These are phyloP conservation scores for Parasteatoda lunata DNA, from an alignment of 2,888 invertebrate species.

Conservation along the genomic window DNA sequence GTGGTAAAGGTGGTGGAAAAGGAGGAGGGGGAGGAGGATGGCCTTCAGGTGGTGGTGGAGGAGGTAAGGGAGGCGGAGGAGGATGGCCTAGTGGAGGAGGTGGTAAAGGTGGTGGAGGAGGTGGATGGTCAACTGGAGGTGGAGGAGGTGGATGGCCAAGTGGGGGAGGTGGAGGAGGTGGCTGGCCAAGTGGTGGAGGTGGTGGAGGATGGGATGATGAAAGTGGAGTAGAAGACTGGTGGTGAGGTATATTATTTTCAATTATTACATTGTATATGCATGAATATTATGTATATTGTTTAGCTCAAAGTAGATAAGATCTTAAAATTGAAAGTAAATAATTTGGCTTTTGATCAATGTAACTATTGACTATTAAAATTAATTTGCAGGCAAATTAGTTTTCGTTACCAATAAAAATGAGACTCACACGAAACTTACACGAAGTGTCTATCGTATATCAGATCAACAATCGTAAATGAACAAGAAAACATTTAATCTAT, in stretches of 20 bases:
- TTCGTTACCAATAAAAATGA: too few relatives aligned
- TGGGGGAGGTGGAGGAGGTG: constrained; percentile 10
- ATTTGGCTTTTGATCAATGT: too few relatives aligned
- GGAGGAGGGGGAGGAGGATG: constrained; percentile 32
- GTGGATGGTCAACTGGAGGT: not conserved
- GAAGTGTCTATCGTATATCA: too few relatives aligned
- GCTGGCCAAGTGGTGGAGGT: constrained; percentile 2
- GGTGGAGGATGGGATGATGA: constrained; percentile 35
- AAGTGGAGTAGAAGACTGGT: constrained; percentile 53
- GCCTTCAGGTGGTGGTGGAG: constrained; percentile 31
- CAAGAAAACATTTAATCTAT: too few relatives aligned
- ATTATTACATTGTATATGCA: too few relatives aligned
- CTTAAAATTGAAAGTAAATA: too few relatives aligned
- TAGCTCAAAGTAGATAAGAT: too few relatives aligned
- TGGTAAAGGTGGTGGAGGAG: constrained; percentile 10
- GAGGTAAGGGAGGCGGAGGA: constrained; percentile 32
- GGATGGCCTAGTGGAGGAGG: constrained; percentile 16
- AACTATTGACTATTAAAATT: too few relatives aligned
- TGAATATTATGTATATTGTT: too few relatives aligned
- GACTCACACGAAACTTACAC: too few relatives aligned
- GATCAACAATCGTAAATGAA: too few relatives aligned
- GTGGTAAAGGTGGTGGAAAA: constrained; percentile 26
- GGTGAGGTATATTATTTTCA: constrained; percentile 34
- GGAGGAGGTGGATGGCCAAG: constrained; percentile 4
- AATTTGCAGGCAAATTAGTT: too few relatives aligned